phyloP scores from a whole-genome alignment of 2,888 invertebrate genomes.

The Acholoe squamosa region DNA sequence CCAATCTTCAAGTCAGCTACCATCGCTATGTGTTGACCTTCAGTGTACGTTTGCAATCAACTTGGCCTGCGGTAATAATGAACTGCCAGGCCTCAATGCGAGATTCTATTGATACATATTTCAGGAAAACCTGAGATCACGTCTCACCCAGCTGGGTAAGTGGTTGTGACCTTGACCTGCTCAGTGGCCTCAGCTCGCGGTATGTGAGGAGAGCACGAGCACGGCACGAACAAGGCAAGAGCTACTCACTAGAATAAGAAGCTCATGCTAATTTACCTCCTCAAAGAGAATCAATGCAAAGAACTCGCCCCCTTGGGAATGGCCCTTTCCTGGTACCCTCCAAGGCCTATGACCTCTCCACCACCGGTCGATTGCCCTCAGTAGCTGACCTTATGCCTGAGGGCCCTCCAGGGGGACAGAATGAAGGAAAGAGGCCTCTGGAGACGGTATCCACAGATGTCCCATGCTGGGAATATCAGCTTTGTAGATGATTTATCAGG shows the following conservation, averaged over 20 bases:
- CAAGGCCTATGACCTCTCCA: not conserved
- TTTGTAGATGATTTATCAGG: too few relatives aligned
- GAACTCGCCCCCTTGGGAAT: not conserved
- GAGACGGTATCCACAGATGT: too few relatives aligned
- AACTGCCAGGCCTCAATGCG: too few relatives aligned
- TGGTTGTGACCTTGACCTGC: not conserved
- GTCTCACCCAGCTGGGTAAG: not conserved
- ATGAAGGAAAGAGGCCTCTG: too few relatives aligned
- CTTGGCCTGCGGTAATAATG: too few relatives aligned
- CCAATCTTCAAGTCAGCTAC: too few relatives aligned
- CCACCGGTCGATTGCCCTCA: slow-evolving; percentile 14
- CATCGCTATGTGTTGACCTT: too few relatives aligned
- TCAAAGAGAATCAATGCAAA: slow-evolving; percentile 22
- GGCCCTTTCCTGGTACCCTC: not conserved
- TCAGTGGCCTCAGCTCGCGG: not conserved
- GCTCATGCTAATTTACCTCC: slow-evolving; percentile 16
- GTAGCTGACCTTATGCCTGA: not conserved
- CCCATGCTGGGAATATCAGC: too few relatives aligned
- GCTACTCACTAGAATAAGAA: not conserved
- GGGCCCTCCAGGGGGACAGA: not conserved
- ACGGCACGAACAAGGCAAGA: not conserved
- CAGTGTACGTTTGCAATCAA: too few relatives aligned
- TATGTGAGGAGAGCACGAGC: not conserved
- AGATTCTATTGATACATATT: too few relatives aligned
- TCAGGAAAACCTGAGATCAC: not conserved